These are phyloP conservation scores for Drosophila murphyi DNA, from an alignment of 1,140 invertebrate species.

Conservation along the genomic window DNA sequence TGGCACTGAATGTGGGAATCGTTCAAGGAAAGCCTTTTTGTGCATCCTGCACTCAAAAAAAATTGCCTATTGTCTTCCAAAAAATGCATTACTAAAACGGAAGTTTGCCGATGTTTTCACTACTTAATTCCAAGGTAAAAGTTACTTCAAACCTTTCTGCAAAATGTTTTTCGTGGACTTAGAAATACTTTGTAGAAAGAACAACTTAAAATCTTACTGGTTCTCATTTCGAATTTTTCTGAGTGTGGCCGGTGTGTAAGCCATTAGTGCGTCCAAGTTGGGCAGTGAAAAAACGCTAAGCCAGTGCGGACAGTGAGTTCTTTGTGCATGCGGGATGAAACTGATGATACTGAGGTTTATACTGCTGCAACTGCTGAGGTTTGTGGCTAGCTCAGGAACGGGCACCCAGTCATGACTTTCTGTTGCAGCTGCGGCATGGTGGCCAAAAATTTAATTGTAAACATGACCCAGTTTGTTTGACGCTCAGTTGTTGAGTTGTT, in stretches of 20 bases:
- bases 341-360: constrained; percentile 40
- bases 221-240: no score
- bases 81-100: no score
- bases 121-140: no score
- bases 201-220: no score
- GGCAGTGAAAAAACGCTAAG: constrained; percentile 43
- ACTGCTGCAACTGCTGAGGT: constrained; percentile 38
- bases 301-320: constrained; percentile 44
- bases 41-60: no score
- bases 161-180: no score
- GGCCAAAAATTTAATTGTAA: constrained; percentile 79
- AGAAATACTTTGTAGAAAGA: no score
- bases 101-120: no score
- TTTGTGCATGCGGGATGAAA: constrained; percentile 77
- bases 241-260: constrained; percentile 34
- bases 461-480: constrained; percentile 71
- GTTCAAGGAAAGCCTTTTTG: constrained; percentile 48
- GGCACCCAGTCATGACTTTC: constrained; percentile 15
- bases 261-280: constrained; percentile 57
- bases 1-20: constrained; percentile 49
- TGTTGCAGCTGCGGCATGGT: constrained; percentile 21
- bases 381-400: constrained; percentile 35
- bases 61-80: no score
- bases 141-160: no score
- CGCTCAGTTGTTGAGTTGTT: constrained; percentile 1